A percentile compares a stretch with the other conserved stretches of the same genome.
phyloP scores from a whole-genome alignment of 2,888 invertebrate species.

The Tenthredo distinguenda region DNA sequence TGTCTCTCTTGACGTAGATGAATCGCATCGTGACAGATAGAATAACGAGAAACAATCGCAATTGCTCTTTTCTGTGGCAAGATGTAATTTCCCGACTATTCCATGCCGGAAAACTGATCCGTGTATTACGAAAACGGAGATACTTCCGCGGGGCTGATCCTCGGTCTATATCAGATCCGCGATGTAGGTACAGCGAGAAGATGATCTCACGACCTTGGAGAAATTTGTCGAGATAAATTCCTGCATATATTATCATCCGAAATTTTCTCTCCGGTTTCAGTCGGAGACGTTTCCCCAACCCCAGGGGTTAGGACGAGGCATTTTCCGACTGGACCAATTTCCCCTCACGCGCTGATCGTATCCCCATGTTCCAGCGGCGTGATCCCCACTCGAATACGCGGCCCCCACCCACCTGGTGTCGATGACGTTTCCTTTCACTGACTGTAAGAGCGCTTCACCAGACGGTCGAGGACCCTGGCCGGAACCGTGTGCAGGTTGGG shows the following conservation, averaged over 20 bases:
- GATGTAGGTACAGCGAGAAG: not conserved
- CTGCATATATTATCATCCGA: not conserved
- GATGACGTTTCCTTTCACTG: slow-evolving; percentile 67
- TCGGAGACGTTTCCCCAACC: not conserved
- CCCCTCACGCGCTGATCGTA: slow-evolving; percentile 43
- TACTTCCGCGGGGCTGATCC: not conserved
- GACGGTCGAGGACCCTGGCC: slow-evolving; percentile 51
- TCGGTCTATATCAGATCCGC: not conserved
- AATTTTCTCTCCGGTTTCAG: not conserved
- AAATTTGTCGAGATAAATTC: not conserved
- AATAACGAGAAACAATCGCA: not conserved
- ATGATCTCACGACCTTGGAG: not conserved
- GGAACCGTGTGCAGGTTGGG: slow-evolving; percentile 20
- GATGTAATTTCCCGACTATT: not conserved
- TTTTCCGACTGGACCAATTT: slow-evolving; percentile 51
- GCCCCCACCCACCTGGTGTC: slow-evolving; percentile 50
- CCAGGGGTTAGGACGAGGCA: not conserved
- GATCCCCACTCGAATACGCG: slow-evolving; percentile 50
- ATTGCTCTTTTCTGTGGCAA: not conserved
- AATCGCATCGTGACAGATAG: not conserved
- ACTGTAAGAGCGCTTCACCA: slow-evolving; percentile 45
- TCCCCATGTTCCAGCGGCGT: not conserved
- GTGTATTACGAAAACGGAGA: not conserved
- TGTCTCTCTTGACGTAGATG: not conserved
- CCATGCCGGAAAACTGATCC: not conserved